Base-by-base conservation (phyloP, 2,888 invertebrate species). In the Drosophila tripunctata region DNA sequence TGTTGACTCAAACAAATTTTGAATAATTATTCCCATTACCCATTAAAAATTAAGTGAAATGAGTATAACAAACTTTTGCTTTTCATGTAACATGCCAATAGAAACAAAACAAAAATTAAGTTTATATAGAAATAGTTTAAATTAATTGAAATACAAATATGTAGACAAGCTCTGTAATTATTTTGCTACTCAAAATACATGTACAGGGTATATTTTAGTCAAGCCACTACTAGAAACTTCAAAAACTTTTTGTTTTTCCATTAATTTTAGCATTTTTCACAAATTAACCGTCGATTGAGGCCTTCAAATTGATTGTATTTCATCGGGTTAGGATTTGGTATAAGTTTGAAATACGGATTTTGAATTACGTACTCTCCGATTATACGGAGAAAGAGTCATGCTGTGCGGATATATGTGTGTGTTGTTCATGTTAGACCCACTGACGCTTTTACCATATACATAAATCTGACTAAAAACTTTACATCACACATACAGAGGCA, bases 241-340 rank as follows among this genome's bases (percentile, higher is more conserved):
- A 5, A 17, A 31, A 12, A 15, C 12, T 17, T 19, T 38, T 30
- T 38, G 8, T 31, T 35, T 31, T 41, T 47, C 24, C 27, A 22
- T 73, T 69, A 44, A 67, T 69, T 66, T 66, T 57, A 60, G 60
- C 43, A 67, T 69, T 77, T 73, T 81, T 75, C 67, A 62, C 65
- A 88, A 90, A 89, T 89, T 87, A 85, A 70, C 78, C 81, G 81
- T 41, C 84, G 88, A 88, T 88, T 81, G 87, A 89, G 63, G 73
- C 81, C 83, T 85, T 87, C 89, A 89, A 83, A 75, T 87, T 88
- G 75, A 87, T 89, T 78, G 85, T 64, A 70, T 70, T 75, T 68
- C 72, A 69, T 56, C 66, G 57, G 57, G 1, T 43, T 45, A 10
- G 38, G 55, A 75, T 57, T 58, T 44, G 47, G 40, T 2, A 31